Conservation (phyloP, 2,113 vertebrate genomes). For the Catharus fuscescens region DNA sequence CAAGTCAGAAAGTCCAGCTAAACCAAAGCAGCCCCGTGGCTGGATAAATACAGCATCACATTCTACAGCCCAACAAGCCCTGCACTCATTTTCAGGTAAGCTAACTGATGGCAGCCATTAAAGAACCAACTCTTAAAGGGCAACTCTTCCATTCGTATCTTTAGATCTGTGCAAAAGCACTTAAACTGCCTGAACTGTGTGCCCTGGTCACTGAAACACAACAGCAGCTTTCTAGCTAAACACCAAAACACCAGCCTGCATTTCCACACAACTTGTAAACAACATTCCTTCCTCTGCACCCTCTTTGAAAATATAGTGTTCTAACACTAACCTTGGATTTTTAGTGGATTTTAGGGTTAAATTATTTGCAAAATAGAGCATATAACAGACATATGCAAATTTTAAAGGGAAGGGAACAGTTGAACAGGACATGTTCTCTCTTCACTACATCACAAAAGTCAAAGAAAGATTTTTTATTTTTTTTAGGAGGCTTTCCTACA, state of each 20-base stretch:
- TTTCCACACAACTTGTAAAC: not conserved
- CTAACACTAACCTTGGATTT: not conserved
- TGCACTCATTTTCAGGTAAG: not conserved
- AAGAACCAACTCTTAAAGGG: not conserved
- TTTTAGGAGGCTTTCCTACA: not conserved
- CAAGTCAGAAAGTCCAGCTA: not conserved
- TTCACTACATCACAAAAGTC: not conserved
- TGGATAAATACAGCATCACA: not conserved
- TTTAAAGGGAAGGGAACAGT: not conserved
- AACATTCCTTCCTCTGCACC: not conserved
- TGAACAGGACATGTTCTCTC: not conserved
- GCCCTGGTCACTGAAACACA: not conserved
- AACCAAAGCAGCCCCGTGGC: not conserved
- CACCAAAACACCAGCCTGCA: not conserved
- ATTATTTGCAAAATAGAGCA: not conserved
- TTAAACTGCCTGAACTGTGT: not conserved
- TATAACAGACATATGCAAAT: not conserved
- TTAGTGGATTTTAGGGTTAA: not conserved
- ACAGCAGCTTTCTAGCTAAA: not conserved
- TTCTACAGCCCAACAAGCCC: not conserved
- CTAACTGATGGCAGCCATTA: not conserved
- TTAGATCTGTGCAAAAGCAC: not conserved
- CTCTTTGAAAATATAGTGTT: rapidly evolving
- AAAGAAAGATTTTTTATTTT: not conserved
- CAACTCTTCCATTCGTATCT: not conserved